Evolutionary conservation across 2,113 vertebrate species (phyloP).

Genomic region (Kryptolebias marmoratus): DNA sequence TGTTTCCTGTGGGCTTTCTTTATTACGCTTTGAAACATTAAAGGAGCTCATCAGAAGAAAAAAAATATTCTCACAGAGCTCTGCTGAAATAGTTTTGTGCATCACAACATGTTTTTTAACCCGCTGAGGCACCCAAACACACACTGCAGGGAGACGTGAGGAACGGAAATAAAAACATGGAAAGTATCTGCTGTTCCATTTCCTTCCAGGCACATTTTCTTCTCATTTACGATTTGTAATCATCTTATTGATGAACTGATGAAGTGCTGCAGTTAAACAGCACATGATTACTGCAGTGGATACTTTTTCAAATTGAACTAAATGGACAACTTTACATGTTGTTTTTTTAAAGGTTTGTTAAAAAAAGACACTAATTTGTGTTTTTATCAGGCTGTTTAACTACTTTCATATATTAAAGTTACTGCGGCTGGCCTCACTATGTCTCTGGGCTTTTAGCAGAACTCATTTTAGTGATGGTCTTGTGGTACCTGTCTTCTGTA

Average conservation of each 20-base stretch:
- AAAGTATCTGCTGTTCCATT: neutral
- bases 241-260: neutral
- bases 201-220: neutral
- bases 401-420: too few relatives aligned
- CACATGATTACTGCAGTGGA: neutral
- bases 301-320: neutral
- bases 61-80: neutral
- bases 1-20: constrained; percentile 10
- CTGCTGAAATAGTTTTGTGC: neutral
- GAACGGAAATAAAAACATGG: constrained; percentile 15
- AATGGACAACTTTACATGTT: neutral
- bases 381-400: too few relatives aligned
- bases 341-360: neutral
- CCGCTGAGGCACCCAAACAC: constrained; percentile 5
- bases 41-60: neutral
- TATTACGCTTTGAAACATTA: constrained; percentile 23
- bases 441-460: too few relatives aligned
- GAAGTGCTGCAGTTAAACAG: neutral
- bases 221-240: neutral
- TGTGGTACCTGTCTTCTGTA: neutral
- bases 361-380: too few relatives aligned
- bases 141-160: constrained; percentile 11
- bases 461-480: too few relatives aligned
- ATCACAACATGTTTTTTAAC: neutral
- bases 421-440: too few relatives aligned